Base-by-base conservation (phyloP, 2,113 vertebrate genomes). In the Emydura subglobosa region DNA sequence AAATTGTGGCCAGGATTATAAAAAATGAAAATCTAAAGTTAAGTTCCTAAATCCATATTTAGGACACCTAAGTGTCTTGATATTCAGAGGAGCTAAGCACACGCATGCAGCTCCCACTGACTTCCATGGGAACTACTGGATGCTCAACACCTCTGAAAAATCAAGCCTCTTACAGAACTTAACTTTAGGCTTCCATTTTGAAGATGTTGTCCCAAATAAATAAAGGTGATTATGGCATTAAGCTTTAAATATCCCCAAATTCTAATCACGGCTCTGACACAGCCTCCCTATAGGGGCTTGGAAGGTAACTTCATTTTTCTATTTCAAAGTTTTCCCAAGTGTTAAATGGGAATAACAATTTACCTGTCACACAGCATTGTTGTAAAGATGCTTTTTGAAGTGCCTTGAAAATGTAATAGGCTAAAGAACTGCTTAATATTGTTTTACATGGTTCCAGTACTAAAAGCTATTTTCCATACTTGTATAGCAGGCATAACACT, bases 131-230 rank as follows among this genome's bases (percentile, higher is more conserved):
- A 29, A 53, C 0, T 47, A 31, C n/a, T 79, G 78, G 34, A 89
- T 44, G 42, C 42, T 44, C 42, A 29, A 24, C 74, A 27, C 42
- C 25, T 78, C 25, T 47, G 44, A 81, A 84, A 76, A 76, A 44
- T 21, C 83, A 94, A 61, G 22, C 53, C 89, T 83, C 78, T 89
- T 78, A 72, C 55, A 72, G 65, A 72, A 39, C 17, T n/a, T 68
- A 68, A 82, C 65, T 93, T 96, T 80, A 93, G 83, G 86, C 91
- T 89, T 94, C 92, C 79, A 89, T 81, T 84, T 83, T 54, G 42
- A 83, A 87, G 94, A 89, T 72, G 85, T 0, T 59, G 39, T 65
- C 57, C 82, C 95, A 92, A 89, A 95, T 89, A 91, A 91, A 91
- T 68, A 65, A 10, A 92, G 80, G 50, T 42, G 92, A 93, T 74